Base-by-base conservation (phyloP, 2,888 invertebrate species). In the Lutraria lutraria region DNA sequence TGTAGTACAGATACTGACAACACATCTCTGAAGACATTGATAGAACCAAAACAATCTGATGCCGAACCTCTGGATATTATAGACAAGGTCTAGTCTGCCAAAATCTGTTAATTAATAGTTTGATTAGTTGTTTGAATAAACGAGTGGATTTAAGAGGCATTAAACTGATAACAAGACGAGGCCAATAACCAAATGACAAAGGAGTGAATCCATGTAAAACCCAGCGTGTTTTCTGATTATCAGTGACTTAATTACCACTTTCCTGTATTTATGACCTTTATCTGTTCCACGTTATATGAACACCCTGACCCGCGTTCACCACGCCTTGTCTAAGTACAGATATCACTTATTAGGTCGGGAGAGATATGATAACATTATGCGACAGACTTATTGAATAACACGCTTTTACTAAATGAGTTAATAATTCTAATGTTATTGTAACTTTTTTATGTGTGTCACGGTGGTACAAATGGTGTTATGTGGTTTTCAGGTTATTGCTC, bases 191-290 rank as follows among this genome's bases (percentile, higher is more conserved):
- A 56, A 56, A 56, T 56, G 43, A 43, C 43, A 43, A 43, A 43
- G 43, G 8, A 43, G 43, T 43, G 43, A 43, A 43, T 43, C 43
- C 43, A 43, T 56, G 12, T 56, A 19, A 56, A 56, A 56, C 56
- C 56, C 16, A 56, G 56, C 56, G n/a, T 25, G n/a, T 25, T 21
- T n/a, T 68, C 63, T 25, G n/a, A 68, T 68, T 68, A 68, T 68
- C 63, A 68, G n/a, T 68, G 25, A 25, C 63, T 68, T 68, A 68
- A 68, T 68, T 68, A 25, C 12, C 8, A 31, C 16, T 76, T 76
- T 76, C 76, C 76, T 76, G 76, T 21, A 25, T 76, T 76, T 76
- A 76, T 76, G 15, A 76, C 31, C 34, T 19, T 76, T 76, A 76
- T 34, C 76, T 31, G 76, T 16, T 76, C 31, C 0, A 34, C 3